Evolutionary conservation across 2,113 vertebrate genomes (phyloP).

Genomic region (Varanus salvator): DNA sequence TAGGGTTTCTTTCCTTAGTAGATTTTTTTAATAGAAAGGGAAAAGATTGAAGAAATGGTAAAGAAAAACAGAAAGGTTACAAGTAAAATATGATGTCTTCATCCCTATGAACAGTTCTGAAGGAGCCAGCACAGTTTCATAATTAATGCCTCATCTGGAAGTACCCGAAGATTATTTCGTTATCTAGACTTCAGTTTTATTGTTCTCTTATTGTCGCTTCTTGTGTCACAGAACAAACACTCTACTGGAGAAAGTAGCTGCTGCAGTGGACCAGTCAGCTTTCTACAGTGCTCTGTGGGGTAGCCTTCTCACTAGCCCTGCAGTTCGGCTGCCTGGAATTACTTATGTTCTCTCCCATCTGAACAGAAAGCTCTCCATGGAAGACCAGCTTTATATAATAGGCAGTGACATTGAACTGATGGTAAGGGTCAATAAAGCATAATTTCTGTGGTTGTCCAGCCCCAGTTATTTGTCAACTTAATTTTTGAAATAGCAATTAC

Average conservation of each 20-base stretch:
- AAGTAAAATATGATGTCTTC: background rate
- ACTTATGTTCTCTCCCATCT: slow-evolving; percentile 95
- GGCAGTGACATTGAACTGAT: slow-evolving; percentile 98
- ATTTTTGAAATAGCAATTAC: background rate
- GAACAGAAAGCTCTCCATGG: slow-evolving; percentile 98
- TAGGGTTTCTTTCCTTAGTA: too few species aligned
- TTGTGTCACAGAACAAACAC: slow-evolving; percentile 87
- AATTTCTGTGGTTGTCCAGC: background rate
- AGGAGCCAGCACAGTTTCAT: background rate
- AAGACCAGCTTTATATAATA: slow-evolving; percentile 98
- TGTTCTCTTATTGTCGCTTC: slow-evolving; percentile 23
- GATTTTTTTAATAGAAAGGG: too few species aligned
- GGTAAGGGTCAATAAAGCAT: slow-evolving; percentile 77
- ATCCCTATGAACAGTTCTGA: too few species aligned
- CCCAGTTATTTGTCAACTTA: fast-evolving
- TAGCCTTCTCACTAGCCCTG: slow-evolving; percentile 96
- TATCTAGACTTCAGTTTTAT: background rate
- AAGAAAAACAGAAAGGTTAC: background rate
- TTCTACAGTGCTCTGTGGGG: slow-evolving; percentile 99
- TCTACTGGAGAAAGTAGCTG: slow-evolving; percentile 93
- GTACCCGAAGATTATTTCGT: too few species aligned
- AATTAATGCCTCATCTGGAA: background rate
- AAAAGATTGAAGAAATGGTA: too few species aligned
- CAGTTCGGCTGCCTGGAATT: slow-evolving; percentile 94
- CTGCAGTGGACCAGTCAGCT: slow-evolving; percentile 93